phyloP scores from a whole-genome alignment of 2,113 vertebrate genomes.

The chimpanzee (Pan troglodytes) region NHGRI_mPanTro3-v2.1_pri NC_072398.2:26261501-26262000 shows the following conservation, averaged over 20 bases:
- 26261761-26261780: not conserved
- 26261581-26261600: not conserved
- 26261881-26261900: not conserved
- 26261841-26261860: not conserved
- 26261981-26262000: not conserved
- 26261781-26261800: not conserved
- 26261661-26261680: not conserved
- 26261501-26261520: not conserved
- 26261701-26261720: too few species aligned
- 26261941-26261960: not conserved
- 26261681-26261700: too few species aligned
- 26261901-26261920: not conserved
- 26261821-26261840: not conserved
- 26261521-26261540: not conserved
- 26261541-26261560: not conserved
- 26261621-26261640: not conserved
- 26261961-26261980: not conserved
- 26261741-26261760: not conserved
- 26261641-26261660: not conserved
- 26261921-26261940: not conserved
- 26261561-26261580: not conserved
- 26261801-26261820: not conserved
- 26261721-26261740: not conserved
- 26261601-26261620: not conserved
- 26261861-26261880: not conserved